Percentiles rank a stretch among this genome's conserved stretches.
Conservation (phyloP, 1,140 invertebrate genomes). For the Agrilus planipennis region DNA sequence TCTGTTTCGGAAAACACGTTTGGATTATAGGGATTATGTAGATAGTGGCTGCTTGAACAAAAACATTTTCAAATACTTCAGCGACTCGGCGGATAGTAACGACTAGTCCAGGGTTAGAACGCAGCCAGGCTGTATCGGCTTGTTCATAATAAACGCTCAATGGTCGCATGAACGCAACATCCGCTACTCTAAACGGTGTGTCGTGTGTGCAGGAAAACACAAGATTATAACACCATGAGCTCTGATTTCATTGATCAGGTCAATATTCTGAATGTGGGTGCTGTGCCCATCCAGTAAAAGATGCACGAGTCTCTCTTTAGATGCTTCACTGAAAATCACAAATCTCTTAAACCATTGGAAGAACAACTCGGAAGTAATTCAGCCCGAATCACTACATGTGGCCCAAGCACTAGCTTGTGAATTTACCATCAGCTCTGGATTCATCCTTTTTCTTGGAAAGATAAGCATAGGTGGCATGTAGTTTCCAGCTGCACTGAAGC, state of each 20-base stretch:
- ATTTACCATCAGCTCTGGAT: constrained; percentile 4
- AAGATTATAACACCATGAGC: constrained; percentile 28
- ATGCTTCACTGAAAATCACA: constrained; percentile 16
- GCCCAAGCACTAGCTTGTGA: constrained; percentile 17
- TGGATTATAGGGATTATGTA: too few species aligned
- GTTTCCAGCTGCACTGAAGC: too few species aligned
- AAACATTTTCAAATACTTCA: constrained; percentile 1
- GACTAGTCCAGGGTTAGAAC: constrained; percentile 21
- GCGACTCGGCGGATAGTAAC: constrained; percentile 20
- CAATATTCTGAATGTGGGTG: constrained; percentile 25
- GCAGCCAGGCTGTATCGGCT: constrained; percentile 23
- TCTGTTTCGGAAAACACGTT: too few species aligned
- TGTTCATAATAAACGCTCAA: constrained; percentile 21
- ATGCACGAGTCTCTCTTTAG: constrained; percentile 17
- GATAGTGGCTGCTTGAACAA: too few species aligned
- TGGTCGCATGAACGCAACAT: constrained; percentile 31
- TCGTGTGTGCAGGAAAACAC: constrained; percentile 28
- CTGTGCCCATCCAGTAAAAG: constrained; percentile 20
- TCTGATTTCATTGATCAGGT: constrained; percentile 22
- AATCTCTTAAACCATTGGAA: constrained; percentile 28
- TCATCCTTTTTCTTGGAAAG: constrained; percentile 17
- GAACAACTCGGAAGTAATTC: constrained; percentile 25
- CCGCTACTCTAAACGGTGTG: constrained; percentile 31
- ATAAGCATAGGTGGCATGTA: too few species aligned
- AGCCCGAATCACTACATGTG: constrained; percentile 20